Percentiles rank a stretch among this genome's conserved stretches.
phyloP scores from a whole-genome alignment of 2,888 invertebrate genomes.

The Lypha dubia region DNA sequence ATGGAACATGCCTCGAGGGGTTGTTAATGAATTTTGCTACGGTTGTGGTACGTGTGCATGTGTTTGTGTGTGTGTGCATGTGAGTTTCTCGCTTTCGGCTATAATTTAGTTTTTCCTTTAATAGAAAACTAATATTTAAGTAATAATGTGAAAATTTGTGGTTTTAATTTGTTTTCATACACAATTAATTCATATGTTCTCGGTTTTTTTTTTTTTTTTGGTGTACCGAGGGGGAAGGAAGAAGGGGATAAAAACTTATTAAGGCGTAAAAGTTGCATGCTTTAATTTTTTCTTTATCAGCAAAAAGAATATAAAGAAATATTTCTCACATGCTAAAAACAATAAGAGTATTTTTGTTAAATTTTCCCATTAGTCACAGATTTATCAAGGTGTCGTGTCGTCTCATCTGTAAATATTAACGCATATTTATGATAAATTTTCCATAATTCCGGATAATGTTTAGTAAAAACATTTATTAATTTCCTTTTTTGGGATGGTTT shows the following conservation, averaged over 20 bases:
- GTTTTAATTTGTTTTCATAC: slow-evolving; percentile 64
- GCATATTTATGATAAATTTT: slow-evolving; percentile 47
- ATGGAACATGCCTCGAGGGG: slow-evolving; percentile 6
- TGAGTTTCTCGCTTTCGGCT: not conserved
- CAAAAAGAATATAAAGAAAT: slow-evolving; percentile 14
- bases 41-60: not conserved
- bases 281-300: slow-evolving; percentile 2
- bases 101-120: slow-evolving; percentile 50
- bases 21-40: slow-evolving; percentile 22
- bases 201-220: too few relatives aligned
- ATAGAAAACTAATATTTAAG: slow-evolving; percentile 68
- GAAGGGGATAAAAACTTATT: slow-evolving; percentile 40
- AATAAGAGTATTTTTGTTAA: slow-evolving; percentile 34
- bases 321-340: too few relatives aligned
- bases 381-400: slow-evolving; percentile 72
- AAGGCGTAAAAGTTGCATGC: slow-evolving; percentile 4
- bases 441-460: slow-evolving; percentile 34
- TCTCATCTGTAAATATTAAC: slow-evolving; percentile 67
- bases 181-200: slow-evolving; percentile 49
- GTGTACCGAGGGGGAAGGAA: not conserved
- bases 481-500: not conserved
- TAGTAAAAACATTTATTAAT: slow-evolving; percentile 15
- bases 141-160: slow-evolving; percentile 71
- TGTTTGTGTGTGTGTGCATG: not conserved
- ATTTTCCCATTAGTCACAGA: slow-evolving; percentile 72